Evolutionary conservation across 2,113 vertebrate species (phyloP), one percentile per base, ranked within the genome.

Genomic region (Nothoprocta perdicaria): DNA sequence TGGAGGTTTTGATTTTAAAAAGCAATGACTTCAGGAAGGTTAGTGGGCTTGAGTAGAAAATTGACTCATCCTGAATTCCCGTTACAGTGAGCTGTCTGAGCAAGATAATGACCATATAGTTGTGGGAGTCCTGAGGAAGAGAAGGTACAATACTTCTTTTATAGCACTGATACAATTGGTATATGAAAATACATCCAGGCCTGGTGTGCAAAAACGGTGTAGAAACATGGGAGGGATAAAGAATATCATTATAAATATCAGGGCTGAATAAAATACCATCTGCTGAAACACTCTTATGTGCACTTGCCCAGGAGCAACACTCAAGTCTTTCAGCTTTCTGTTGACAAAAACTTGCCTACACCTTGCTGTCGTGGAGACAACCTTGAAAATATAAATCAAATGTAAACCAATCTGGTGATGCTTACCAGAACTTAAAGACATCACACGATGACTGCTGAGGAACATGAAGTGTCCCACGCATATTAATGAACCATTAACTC

Each of bases 401-500:
- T 41, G 11, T 77, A 84, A 95, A 71, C 53, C 63, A 58, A 74
- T 74, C 18, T 66, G 74, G 21, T 67, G 63, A 46, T 40, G 8
- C 16, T 82, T 92, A 80, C 45, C 33, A 76, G 55, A 79, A 23
- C 46, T 80, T 82, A 73, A 87, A 93, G 67, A 50, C 27, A 50
- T 61, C 66, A 53, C 0, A 0, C n/a, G 21, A 73, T 94, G 84
- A 93, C 62, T 88, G 14, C 86, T 86, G 71, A 89, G 63, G 67
- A 88, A 38, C 53, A 57, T 61, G 14, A 88, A 84, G 14, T 79
- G 60, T 73, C 53, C 63, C 73, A 35, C 75, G 76, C 11, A 3
- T 84, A 38, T n/a, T 60, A 90, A 93, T 48, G 65, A 91, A 68
- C 46, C 76, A 52, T 66, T 90, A 93, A 88, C n/a, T 79, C 80